Evolutionary conservation across 2,888 invertebrate genomes (phyloP).

Genomic region (Drosophila mulleri): DNA sequence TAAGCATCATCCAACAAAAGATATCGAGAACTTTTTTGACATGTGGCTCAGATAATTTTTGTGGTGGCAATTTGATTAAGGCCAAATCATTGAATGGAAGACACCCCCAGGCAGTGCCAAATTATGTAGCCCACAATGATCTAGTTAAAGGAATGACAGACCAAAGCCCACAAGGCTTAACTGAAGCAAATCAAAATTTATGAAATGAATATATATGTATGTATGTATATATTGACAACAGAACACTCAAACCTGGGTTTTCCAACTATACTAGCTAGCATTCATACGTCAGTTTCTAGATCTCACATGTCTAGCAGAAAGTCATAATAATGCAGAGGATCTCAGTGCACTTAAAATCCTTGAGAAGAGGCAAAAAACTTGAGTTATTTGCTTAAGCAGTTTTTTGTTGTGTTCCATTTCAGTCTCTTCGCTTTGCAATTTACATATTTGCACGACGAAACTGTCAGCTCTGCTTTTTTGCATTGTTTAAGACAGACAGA

Average conservation of each 20-base stretch:
- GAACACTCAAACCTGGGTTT: too few species aligned
- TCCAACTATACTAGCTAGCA: neutral
- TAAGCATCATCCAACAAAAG: constrained; percentile 36
- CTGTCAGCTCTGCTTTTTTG: neutral
- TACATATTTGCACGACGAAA: neutral
- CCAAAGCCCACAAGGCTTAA: constrained; percentile 13
- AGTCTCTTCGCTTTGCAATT: neutral
- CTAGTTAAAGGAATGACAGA: constrained; percentile 41
- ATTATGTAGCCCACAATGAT: constrained; percentile 46
- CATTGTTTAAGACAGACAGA: neutral
- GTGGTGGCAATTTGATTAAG: constrained; percentile 63
- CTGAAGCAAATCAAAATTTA: constrained; percentile 10
- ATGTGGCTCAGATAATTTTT: constrained; percentile 61
- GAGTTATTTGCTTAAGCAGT: neutral
- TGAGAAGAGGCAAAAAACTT: neutral
- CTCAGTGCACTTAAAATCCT: neutral
- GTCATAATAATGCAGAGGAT: neutral
- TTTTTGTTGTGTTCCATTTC: neutral
- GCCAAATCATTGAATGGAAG: constrained; percentile 41
- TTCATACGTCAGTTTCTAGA: neutral
- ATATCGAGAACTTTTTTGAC: constrained; percentile 60
- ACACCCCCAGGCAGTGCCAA: constrained; percentile 33
- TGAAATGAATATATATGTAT: neutral
- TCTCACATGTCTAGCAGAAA: neutral
- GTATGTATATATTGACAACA: neutral